These are phyloP conservation scores for Microtus richardsoni DNA, from an alignment of 2,113 vertebrate genomes.

Conservation along the genomic window DNA sequence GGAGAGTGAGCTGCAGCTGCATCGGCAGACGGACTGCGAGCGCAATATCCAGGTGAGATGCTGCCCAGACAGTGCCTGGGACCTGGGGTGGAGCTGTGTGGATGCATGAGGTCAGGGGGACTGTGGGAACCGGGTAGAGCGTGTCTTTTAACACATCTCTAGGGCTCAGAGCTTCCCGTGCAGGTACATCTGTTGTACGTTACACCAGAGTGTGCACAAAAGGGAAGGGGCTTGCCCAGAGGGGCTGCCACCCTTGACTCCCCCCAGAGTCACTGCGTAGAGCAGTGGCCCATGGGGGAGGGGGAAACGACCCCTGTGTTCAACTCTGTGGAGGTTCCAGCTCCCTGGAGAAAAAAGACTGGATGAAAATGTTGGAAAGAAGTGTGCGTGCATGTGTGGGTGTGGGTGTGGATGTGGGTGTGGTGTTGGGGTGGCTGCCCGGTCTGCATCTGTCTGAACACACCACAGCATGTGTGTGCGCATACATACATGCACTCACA, in stretches of 20 bases:
- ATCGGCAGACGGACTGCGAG: constrained; percentile 98
- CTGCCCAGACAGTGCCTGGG: neutral
- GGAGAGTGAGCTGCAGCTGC: constrained; percentile 96
- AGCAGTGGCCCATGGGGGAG: neutral
- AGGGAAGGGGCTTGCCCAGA: neutral
- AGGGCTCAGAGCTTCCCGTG: neutral
- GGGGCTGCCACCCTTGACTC: neutral
- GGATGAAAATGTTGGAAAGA: neutral
- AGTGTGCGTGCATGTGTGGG: neutral
- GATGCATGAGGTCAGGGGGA: neutral
- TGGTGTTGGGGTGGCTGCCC: neutral
- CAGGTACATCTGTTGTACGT: neutral
- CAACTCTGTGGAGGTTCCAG: neutral
- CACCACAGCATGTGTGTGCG: neutral
- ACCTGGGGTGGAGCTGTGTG: neutral
- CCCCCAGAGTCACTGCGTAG: neutral
- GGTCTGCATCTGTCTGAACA: neutral
- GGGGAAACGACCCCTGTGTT: neutral
- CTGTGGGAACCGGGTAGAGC: neutral
- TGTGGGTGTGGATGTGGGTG: no score
- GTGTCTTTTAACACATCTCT: neutral
- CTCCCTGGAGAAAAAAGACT: neutral
- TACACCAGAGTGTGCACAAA: neutral
- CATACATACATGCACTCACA: no score
- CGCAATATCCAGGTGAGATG: constrained; percentile 96